Evolutionary conservation across 1,140 invertebrate genomes (phyloP).

Genomic region (Platorchestia sp.): DNA sequence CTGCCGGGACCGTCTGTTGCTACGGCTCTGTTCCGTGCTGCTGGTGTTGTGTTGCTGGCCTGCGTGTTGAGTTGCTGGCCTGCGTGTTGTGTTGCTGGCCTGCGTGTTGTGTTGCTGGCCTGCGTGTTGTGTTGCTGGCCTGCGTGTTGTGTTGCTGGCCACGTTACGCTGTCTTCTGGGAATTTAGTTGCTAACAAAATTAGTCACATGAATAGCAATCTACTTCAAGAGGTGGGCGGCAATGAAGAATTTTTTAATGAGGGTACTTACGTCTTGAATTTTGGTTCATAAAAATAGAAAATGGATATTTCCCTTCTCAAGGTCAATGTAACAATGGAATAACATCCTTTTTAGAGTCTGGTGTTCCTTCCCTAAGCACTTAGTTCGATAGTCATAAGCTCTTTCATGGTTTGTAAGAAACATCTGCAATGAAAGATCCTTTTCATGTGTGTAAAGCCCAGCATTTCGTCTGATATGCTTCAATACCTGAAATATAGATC

Average conservation of each 20-base stretch:
- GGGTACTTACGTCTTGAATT: not conserved
- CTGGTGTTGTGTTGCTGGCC: not conserved
- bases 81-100: not conserved
- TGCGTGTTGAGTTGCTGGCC: not conserved
- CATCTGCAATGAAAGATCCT: not conserved
- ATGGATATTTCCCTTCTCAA: no score
- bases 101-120: no score
- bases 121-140: not conserved
- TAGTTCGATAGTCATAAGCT: not conserved
- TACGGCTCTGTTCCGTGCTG: no score
- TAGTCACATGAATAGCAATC: not conserved
- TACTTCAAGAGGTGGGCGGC: not conserved
- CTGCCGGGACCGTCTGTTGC: not conserved
- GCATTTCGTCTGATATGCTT: not conserved
- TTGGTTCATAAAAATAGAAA: no score
- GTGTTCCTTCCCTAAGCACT: not conserved
- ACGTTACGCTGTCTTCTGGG: no score
- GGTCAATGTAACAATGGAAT: no score
- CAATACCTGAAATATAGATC: not conserved
- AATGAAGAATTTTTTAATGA: not conserved
- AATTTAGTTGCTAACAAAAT: not conserved
- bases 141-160: not conserved
- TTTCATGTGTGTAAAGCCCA: not conserved
- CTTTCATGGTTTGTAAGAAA: not conserved
- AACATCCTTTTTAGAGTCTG: no score